These are phyloP conservation scores for Ichneumoninae sp. DNA, from an alignment of 2,888 invertebrate genomes.

Conservation along the genomic window DNA sequence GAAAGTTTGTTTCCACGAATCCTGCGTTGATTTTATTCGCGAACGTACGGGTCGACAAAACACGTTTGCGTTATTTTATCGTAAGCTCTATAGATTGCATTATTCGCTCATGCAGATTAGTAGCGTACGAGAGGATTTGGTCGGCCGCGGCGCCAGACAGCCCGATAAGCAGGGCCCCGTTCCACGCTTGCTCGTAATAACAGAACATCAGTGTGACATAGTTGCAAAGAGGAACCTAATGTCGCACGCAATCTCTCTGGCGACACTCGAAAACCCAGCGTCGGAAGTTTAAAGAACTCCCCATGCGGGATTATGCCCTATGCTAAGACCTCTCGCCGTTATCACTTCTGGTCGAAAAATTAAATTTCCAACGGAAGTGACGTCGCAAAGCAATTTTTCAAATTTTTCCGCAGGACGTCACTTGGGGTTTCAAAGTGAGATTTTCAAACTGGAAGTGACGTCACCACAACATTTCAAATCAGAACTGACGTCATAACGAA, in stretches of 20 bases:
- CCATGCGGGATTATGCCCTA: neutral
- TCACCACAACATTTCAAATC: too few species aligned
- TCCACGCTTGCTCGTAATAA: neutral
- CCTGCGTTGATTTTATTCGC: neutral
- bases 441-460: too few species aligned
- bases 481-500: too few species aligned
- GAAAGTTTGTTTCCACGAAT: neutral
- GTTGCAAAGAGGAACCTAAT: neutral
- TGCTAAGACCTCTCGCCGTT: too few species aligned
- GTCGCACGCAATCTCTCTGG: neutral
- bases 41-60: neutral
- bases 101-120: neutral
- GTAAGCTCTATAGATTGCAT: neutral
- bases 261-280: neutral
- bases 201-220: neutral
- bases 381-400: too few species aligned
- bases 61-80: neutral
- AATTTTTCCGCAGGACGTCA: too few species aligned
- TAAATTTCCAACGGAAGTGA: too few species aligned
- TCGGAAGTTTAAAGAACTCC: neutral
- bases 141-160: neutral
- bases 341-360: too few species aligned
- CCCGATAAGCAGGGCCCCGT: neutral
- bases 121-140: neutral
- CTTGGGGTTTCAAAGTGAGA: too few species aligned